Conservation (phyloP, 2,797 vertebrate species). For the Sebastes hubbsi region DNA sequence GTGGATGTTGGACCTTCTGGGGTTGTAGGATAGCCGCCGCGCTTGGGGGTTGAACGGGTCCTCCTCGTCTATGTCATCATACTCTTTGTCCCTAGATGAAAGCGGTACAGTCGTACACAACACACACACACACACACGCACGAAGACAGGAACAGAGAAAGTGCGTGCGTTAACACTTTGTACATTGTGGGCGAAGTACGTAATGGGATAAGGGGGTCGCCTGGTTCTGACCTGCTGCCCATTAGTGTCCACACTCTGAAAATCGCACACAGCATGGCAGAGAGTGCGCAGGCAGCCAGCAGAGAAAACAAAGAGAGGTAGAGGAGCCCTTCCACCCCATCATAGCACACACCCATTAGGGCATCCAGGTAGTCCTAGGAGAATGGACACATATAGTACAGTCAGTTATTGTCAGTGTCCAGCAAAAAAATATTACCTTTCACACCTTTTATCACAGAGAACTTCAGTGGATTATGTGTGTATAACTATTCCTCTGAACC, state of each 20-base stretch:
- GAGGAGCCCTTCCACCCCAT: constrained; percentile 93
- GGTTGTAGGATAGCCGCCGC: constrained; percentile 85
- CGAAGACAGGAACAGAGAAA: constrained; percentile 15
- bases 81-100: constrained; percentile 87
- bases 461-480: not conserved
- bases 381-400: not conserved
- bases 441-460: not conserved
- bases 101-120: not conserved
- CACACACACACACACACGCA: not conserved
- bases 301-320: constrained; percentile 95
- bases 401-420: not conserved
- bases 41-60: constrained; percentile 96
- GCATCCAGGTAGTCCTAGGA: constrained; percentile 93
- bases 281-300: constrained; percentile 88
- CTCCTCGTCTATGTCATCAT: constrained; percentile 92
- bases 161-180: constrained; percentile 49
- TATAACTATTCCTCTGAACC: not conserved
- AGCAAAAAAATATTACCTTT: not conserved
- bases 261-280: constrained; percentile 85
- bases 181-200: constrained; percentile 6
- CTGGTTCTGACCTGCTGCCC: constrained; percentile 82
- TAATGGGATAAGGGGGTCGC: constrained; percentile 56
- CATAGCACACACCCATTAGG: constrained; percentile 92
- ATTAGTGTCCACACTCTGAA: constrained; percentile 87
- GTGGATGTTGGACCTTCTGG: constrained; percentile 86